Evolutionary conservation across 2,113 vertebrate genomes (phyloP), one percentile per base, ranked within the genome.

Genomic region (Caracal caracal): DNA sequence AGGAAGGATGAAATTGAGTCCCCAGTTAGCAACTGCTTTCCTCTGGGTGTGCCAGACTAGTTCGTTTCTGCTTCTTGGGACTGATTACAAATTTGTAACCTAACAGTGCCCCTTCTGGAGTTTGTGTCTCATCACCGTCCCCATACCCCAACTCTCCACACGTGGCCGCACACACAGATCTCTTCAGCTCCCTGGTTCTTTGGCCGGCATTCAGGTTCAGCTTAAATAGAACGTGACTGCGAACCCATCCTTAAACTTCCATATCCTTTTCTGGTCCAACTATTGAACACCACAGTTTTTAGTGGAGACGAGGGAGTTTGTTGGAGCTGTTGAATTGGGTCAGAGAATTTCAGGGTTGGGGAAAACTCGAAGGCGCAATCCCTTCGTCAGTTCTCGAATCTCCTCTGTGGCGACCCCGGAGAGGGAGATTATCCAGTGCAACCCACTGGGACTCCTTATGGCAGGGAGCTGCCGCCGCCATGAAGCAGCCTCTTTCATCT

Each of bases 181-280:
- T n/a, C 30, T 47, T 35, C 33, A 12, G 30, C 13, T 40, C 10
- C 11, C 49, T 51, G 68, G 26, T 71, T 78, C 66, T 68, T 28
- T 70, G 71, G 91, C 91, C 1, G 3, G 61, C 30, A 43, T 88
- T 85, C 76, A 88, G 80, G 35, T 51, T 63, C 8, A 22, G 47
- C 88, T 86, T 83, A 83, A 93, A 30, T 59, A 59, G n/a, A 73
- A 37, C 12, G 10, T 65, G 61, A 94, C 88, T 81, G 76, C 43
- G 70, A 53, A 40, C 16, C 37, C 49, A 40, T 78, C 49, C 51
- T 85, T 85, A 43, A 51, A 33, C 65, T 65, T 71, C 59, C 28
- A 3, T 10, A 12, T 53, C 70, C 51, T 90, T 80, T 93, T 70
- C 92, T 85, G 73, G 76, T 59, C 84, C 33, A 87, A 66, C 65